Evolutionary conservation across 2,888 invertebrate species (phyloP).

Genomic region (Hedychridium roseum): DNA sequence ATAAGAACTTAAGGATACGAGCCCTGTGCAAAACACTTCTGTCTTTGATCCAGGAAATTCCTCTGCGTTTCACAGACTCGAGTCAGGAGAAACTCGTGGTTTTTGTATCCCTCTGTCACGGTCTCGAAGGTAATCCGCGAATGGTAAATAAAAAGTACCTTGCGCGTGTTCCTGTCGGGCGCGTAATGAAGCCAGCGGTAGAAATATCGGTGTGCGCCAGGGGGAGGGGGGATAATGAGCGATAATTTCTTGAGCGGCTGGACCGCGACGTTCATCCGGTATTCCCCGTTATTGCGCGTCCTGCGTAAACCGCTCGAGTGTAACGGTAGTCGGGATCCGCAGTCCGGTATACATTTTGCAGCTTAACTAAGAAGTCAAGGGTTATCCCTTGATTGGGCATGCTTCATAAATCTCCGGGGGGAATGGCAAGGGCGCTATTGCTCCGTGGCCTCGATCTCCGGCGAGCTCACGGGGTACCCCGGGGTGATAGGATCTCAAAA

Average conservation of each 20-base stretch:
- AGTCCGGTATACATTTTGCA: conserved; percentile 31
- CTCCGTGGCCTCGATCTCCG: conserved; percentile 30
- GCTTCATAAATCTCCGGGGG: conserved; percentile 54
- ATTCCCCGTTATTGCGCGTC: conserved; percentile 7
- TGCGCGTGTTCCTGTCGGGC: too few species aligned
- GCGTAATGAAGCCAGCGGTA: conserved; percentile 27
- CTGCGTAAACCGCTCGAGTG: too few species aligned
- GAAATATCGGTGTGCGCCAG: conserved; percentile 36
- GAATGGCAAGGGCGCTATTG: conserved; percentile 45
- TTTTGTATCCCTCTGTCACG: too few species aligned
- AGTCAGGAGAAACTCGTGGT: too few species aligned
- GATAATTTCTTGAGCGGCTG: conserved; percentile 11
- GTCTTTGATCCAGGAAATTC: too few species aligned
- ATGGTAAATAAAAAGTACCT: too few species aligned
- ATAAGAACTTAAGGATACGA: too few species aligned
- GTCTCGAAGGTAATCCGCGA: too few species aligned
- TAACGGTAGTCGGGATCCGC: too few species aligned
- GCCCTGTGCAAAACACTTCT: too few species aligned
- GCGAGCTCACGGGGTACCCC: conserved; percentile 27
- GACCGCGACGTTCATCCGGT: conserved; percentile 7
- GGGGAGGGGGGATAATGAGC: conserved; percentile 25
- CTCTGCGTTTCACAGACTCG: too few species aligned
- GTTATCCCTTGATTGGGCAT: conserved; percentile 52
- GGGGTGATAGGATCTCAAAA: conserved; percentile 44
- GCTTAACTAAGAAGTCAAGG: conserved; percentile 54